Percentiles rank a stretch among this genome's conserved stretches.
Conservation (phyloP, 1,140 invertebrate genomes). For the Penaeus chinensis region DNA sequence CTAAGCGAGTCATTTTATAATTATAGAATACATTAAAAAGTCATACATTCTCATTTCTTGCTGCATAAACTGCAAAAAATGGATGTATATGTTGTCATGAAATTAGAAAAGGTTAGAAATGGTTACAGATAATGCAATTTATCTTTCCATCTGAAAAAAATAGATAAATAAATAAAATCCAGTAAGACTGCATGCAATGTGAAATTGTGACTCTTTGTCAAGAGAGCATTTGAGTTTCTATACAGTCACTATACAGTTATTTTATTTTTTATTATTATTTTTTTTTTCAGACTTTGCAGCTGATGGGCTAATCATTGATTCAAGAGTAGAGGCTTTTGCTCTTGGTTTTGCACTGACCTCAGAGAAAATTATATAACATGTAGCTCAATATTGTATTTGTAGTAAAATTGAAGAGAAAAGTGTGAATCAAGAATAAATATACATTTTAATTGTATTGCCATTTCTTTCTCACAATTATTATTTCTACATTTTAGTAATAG, state of each 20-base stretch:
- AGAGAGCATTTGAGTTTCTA: too few species aligned
- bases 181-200: neutral
- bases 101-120: too few species aligned
- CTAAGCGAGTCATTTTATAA: neutral
- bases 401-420: too few species aligned
- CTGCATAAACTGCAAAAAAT: too few species aligned
- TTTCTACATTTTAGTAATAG: too few species aligned
- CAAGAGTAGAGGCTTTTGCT: slow-evolving; percentile 19
- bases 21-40: too few species aligned
- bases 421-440: neutral
- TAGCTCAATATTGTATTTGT: too few species aligned
- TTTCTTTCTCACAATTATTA: neutral
- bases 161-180: too few species aligned
- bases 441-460: neutral
- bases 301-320: slow-evolving; percentile 10
- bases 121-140: too few species aligned
- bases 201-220: neutral
- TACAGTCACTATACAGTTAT: neutral
- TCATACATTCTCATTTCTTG: too few species aligned
- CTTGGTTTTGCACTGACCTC: neutral
- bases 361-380: neutral
- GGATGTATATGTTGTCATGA: too few species aligned
- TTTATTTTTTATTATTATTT: neutral
- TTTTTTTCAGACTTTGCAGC: slow-evolving; percentile 32
- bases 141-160: too few species aligned